Conservation (phyloP, 2,797 vertebrate genomes). For the Oreochromis grahami region DNA sequence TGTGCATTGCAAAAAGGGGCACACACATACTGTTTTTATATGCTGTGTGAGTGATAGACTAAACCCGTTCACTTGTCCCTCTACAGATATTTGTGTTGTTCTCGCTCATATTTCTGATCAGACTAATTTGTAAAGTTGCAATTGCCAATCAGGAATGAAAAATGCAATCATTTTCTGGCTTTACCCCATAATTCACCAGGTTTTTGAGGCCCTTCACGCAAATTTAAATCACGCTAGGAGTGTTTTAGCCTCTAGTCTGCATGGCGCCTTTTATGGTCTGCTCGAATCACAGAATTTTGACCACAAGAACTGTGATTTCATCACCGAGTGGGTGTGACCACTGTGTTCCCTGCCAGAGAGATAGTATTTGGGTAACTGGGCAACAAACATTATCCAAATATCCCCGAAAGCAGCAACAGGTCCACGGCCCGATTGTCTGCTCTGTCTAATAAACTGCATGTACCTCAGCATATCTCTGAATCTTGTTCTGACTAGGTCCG, state of each 20-base stretch:
- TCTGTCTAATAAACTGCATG: neutral
- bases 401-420: neutral
- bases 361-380: neutral
- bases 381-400: neutral
- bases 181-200: neutral
- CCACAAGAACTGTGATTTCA: neutral
- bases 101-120: neutral
- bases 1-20: neutral
- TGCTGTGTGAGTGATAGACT: neutral
- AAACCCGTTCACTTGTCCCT: fast-evolving
- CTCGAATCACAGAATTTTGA: neutral
- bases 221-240: neutral
- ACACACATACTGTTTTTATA: fast-evolving
- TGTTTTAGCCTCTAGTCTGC: neutral
- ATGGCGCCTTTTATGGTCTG: neutral
- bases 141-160: neutral
- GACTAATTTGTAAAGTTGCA: neutral
- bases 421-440: neutral
- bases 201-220: neutral
- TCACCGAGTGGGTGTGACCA: neutral
- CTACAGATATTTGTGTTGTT: neutral
- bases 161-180: neutral
- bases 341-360: neutral
- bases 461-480: neutral
- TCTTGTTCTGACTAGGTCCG: neutral